These are phyloP conservation scores for Corythaixoides concolor DNA, from an alignment of 2,113 vertebrate species.

Conservation along the genomic window DNA sequence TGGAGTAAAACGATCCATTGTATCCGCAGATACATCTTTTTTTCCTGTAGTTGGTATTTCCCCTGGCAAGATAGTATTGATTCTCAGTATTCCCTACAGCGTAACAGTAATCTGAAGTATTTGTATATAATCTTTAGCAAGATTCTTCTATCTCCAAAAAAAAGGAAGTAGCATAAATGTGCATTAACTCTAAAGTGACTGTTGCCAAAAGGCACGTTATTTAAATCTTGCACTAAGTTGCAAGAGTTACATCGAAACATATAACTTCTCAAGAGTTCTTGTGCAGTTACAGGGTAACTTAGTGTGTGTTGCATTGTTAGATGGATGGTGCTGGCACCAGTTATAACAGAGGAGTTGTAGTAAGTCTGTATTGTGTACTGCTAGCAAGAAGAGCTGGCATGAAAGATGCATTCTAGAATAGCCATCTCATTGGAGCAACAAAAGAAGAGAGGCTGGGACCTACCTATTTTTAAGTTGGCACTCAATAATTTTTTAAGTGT, in stretches of 20 bases:
- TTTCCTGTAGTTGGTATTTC: not conserved
- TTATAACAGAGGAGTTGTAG: not conserved
- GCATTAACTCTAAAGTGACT: not conserved
- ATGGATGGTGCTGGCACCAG: not conserved
- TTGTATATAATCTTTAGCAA: not conserved
- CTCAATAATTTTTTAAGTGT: not conserved
- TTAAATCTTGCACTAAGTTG: not conserved
- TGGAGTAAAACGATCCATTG: not conserved
- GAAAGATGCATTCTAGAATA: not conserved
- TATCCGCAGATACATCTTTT: not conserved
- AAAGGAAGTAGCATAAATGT: not conserved
- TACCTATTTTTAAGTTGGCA: not conserved
- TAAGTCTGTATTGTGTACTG: not conserved
- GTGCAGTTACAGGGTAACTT: not conserved
- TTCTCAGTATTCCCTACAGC: not conserved
- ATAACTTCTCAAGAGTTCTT: not conserved
- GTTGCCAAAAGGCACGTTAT: rapidly evolving
- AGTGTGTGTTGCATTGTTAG: not conserved
- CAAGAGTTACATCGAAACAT: not conserved
- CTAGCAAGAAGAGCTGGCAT: not conserved
- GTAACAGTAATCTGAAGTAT: not conserved
- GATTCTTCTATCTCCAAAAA: not conserved
- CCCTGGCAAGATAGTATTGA: not conserved
- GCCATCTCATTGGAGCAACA: not conserved
- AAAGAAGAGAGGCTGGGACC: not conserved